Percentiles rank a stretch among this genome's conserved stretches.
These are phyloP conservation scores for Tachuris rubrigastra DNA, from an alignment of 2,113 vertebrate genomes.

Conservation along the genomic window DNA sequence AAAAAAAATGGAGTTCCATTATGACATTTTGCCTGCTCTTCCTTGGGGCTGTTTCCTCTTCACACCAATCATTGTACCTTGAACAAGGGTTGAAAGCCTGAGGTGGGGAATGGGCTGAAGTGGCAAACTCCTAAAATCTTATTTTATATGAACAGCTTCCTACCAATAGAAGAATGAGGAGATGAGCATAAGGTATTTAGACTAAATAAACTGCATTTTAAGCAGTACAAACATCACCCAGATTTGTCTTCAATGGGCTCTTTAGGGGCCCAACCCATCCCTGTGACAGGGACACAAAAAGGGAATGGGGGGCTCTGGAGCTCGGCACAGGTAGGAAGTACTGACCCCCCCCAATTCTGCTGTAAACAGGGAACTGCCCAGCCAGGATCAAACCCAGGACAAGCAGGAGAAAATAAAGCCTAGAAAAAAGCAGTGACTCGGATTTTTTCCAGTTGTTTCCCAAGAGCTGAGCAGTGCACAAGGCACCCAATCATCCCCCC, in stretches of 20 bases:
- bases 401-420: neutral
- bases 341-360: neutral
- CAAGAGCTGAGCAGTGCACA: neutral
- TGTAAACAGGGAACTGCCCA: conserved; percentile 51
- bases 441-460: conserved; percentile 44
- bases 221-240: neutral
- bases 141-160: neutral
- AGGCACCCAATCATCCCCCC: fast-evolving
- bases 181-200: neutral
- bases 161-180: neutral
- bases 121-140: neutral
- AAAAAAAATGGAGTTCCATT: neutral
- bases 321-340: neutral
- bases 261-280: neutral
- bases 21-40: neutral
- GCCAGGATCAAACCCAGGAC: conserved; percentile 51
- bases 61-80: neutral
- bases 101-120: neutral
- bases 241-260: neutral
- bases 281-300: neutral
- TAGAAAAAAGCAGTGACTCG: neutral
- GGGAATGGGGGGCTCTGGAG: neutral
- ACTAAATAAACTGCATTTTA: neutral
- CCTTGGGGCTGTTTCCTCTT: neutral
- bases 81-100: neutral